A percentile compares a stretch with the other conserved stretches of the same genome.
Evolutionary conservation across 37 sponge, comb jelly and placozoan species (phyloP).

Genomic region (Dysidea cf. avara): DNA sequence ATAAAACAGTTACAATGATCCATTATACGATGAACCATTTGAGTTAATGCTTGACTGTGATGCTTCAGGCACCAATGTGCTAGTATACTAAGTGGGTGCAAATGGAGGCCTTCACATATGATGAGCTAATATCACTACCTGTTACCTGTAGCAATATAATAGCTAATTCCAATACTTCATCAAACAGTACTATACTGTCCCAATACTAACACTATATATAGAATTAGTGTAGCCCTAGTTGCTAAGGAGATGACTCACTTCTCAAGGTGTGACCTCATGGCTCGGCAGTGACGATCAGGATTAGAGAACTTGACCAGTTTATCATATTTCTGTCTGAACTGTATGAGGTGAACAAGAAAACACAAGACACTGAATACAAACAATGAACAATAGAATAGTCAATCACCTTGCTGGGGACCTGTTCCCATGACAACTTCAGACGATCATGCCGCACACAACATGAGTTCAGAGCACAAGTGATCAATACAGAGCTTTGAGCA

Average conservation of each 20-base stretch:
- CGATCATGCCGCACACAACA: slow-evolving; percentile 36
- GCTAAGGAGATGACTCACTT: slow-evolving; percentile 18
- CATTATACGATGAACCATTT: no score
- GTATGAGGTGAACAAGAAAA: not conserved
- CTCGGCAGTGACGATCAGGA: slow-evolving; percentile 61
- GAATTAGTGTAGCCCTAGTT: no score
- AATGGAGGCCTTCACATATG: no score
- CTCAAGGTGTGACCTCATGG: slow-evolving; percentile 68
- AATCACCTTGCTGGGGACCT: slow-evolving; percentile 67
- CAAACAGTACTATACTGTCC: no score
- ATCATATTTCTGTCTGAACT: slow-evolving; percentile 44
- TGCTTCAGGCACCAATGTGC: no score
- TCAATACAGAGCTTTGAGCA: slow-evolving; percentile 62
- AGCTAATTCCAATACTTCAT: no score
- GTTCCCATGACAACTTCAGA: slow-evolving; percentile 59
- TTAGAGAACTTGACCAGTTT: slow-evolving; percentile 44
- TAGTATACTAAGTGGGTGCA: no score
- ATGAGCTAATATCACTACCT: no score
- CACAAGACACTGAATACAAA: not conserved
- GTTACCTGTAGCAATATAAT: no score
- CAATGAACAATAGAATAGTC: not conserved
- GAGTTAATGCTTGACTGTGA: no score
- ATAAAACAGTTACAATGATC: no score
- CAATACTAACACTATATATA: no score
- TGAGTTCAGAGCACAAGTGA: slow-evolving; percentile 65